These are phyloP conservation scores for Xenopus tropicalis DNA, from an alignment of 2,113 vertebrate species.

Conservation along the genomic window UCB_Xtro_10.0 CM004444.2:160749001-160749500, in stretches of 20 bases:
- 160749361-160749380: slow-evolving; percentile 98
- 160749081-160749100: too few relatives aligned
- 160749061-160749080: too few relatives aligned
- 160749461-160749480: slow-evolving; percentile 65
- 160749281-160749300: slow-evolving; percentile 97
- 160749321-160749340: slow-evolving; percentile 99
- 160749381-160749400: slow-evolving; percentile 97
- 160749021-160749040: too few relatives aligned
- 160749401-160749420: slow-evolving; percentile 98
- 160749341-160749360: slow-evolving; percentile 97
- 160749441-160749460: slow-evolving; percentile 80
- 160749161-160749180: too few relatives aligned
- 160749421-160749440: slow-evolving; percentile 99
- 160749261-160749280: slow-evolving; percentile 99
- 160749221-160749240: slow-evolving; percentile 90
- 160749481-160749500: slow-evolving; percentile 47
- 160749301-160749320: slow-evolving; percentile 96
- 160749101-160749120: too few relatives aligned
- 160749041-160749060: too few relatives aligned
- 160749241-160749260: slow-evolving; percentile 98
- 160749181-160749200: too few relatives aligned
- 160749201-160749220: neutral
- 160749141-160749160: too few relatives aligned
- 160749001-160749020: too few relatives aligned
- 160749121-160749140: too few relatives aligned